Evolutionary conservation across 2,797 vertebrate genomes (phyloP).

Genomic region (Parauchenoglanis ngamensis): DNA sequence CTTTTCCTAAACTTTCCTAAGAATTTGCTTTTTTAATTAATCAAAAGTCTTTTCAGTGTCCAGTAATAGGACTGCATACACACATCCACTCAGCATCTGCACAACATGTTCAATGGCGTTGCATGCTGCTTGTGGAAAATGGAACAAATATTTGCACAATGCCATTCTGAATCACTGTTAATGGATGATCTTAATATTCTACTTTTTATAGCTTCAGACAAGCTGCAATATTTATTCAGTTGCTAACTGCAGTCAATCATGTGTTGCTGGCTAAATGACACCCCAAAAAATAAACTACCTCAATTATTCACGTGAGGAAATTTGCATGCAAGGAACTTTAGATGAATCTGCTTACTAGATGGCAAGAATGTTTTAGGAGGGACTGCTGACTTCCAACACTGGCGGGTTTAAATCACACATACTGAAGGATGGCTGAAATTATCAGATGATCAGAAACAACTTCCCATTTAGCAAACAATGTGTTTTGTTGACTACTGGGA

Average conservation of each 20-base stretch:
- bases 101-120: neutral
- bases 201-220: neutral
- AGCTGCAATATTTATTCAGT: neutral
- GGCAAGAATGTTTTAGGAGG: neutral
- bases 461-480: neutral
- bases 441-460: neutral
- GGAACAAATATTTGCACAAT: neutral
- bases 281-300: neutral
- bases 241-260: neutral
- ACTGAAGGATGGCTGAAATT: neutral
- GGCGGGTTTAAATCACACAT: neutral
- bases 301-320: neutral
- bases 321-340: slow-evolving; percentile 13
- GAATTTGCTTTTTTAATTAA: neutral
- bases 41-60: neutral
- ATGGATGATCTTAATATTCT: neutral
- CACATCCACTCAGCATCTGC: neutral
- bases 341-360: neutral
- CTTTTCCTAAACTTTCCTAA: neutral
- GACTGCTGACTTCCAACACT: neutral
- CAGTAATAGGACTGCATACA: neutral
- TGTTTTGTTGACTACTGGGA: neutral
- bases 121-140: neutral
- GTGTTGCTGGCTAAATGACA: neutral
- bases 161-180: neutral